Evolutionary conservation across 2,113 vertebrate genomes (phyloP).

Genomic region (Aegithalos caudatus): DNA sequence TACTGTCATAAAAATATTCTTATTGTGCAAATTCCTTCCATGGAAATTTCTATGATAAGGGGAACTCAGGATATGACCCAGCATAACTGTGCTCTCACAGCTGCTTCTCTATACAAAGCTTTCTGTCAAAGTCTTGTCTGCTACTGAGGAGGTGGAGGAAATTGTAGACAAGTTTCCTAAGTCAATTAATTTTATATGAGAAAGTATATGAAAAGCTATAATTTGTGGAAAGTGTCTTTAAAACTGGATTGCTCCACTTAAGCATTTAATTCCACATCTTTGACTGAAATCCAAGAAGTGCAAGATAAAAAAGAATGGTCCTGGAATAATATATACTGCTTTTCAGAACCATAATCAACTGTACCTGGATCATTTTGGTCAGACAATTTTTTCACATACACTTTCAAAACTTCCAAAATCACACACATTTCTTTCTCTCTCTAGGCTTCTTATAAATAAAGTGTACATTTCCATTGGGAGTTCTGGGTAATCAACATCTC

Average conservation of each 20-base stretch:
- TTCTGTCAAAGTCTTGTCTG: background rate
- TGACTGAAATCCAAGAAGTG: background rate
- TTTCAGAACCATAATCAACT: background rate
- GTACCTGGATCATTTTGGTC: background rate
- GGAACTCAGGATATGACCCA: background rate
- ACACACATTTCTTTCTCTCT: background rate
- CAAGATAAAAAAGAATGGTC: background rate
- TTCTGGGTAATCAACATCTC: background rate
- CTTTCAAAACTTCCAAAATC: background rate
- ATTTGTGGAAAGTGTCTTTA: background rate
- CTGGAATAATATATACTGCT: background rate
- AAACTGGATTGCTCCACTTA: background rate
- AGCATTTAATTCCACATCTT: background rate
- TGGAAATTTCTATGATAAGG: background rate
- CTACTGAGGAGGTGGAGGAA: background rate
- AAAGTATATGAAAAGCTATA: background rate
- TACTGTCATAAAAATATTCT: background rate
- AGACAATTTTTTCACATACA: background rate
- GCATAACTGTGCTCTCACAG: background rate
- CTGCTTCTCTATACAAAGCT: background rate
- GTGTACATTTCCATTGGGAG: background rate
- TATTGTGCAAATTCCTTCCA: background rate
- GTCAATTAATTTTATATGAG: background rate
- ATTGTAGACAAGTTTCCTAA: background rate
- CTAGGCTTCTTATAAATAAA: background rate